phyloP scores from a whole-genome alignment of 2,797 vertebrate genomes.

The Iguana delicatissima region DNA sequence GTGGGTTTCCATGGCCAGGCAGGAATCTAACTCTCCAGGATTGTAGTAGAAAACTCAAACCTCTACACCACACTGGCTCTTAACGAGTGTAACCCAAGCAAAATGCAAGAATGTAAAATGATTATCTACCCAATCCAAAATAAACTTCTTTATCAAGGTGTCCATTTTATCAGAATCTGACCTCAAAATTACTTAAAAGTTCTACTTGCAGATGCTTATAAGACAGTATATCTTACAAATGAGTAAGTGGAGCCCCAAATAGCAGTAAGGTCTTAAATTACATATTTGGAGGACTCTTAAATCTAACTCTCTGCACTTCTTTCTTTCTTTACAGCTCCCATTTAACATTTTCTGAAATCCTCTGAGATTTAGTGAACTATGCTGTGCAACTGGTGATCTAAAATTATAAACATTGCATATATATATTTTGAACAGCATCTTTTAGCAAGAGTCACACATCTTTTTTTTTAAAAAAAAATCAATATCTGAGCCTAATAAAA shows the following conservation, averaged over 20 bases:
- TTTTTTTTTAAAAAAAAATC: slow-evolving; percentile 16
- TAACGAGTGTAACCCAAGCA: not conserved
- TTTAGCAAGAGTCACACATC: not conserved
- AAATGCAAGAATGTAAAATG: slow-evolving; percentile 11
- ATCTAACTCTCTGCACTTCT: not conserved
- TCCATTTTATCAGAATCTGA: slow-evolving; percentile 12
- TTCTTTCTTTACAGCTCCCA: not conserved
- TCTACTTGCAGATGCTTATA: not conserved
- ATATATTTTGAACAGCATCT: slow-evolving; percentile 31
- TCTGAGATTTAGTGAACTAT: slow-evolving; percentile 24
- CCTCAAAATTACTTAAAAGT: slow-evolving; percentile 22
- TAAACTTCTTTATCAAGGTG: not conserved
- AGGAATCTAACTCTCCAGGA: too few species aligned
- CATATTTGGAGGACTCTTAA: slow-evolving; percentile 24
- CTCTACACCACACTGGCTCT: too few species aligned
- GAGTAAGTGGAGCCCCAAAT: slow-evolving; percentile 36
- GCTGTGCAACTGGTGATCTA: not conserved
- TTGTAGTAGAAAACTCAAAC: too few species aligned
- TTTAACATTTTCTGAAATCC: not conserved
- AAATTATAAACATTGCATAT: slow-evolving; percentile 20
- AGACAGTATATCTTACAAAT: not conserved
- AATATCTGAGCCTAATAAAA: slow-evolving; percentile 16
- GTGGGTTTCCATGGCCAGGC: too few species aligned
- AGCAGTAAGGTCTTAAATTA: not conserved
- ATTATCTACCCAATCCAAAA: not conserved